Evolutionary conservation across 2,888 invertebrate species (phyloP).

Genomic region (Hipparchia semele): DNA sequence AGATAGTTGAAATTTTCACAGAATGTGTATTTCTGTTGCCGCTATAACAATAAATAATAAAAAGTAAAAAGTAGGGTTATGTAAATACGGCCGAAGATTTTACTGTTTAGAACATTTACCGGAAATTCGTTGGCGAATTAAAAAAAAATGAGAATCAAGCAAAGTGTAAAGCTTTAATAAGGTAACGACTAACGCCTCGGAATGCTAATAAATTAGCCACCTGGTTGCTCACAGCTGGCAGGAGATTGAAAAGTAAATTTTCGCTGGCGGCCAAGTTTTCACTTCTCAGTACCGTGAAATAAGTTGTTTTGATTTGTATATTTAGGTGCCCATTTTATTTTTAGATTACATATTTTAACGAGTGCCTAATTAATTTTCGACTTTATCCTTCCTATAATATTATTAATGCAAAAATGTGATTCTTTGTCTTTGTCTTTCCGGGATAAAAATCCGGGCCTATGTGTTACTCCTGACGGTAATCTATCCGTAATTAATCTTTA

Average conservation of each 20-base stretch:
- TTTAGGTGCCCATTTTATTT: not conserved
- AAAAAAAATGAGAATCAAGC: constrained; percentile 40
- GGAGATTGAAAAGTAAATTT: constrained; percentile 61
- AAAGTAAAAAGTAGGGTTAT: no score
- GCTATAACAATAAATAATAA: no score
- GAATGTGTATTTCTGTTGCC: no score
- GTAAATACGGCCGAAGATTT: no score
- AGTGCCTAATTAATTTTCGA: not conserved
- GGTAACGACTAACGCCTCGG: constrained; percentile 68
- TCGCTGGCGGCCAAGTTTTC: constrained; percentile 51
- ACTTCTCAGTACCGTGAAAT: not conserved
- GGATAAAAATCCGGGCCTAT: no score
- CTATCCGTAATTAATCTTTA: no score
- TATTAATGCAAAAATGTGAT: no score
- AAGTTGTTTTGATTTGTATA: constrained; percentile 7
- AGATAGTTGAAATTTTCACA: no score
- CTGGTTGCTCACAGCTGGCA: constrained; percentile 47
- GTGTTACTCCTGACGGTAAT: no score
- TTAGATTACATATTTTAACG: not conserved
- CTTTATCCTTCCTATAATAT: no score
- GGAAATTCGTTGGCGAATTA: constrained; percentile 29
- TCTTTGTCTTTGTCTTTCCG: no score
- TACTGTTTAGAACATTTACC: not conserved
- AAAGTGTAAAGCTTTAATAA: constrained; percentile 57
- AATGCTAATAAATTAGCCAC: constrained; percentile 71